These are phyloP conservation scores for Vireo griseus DNA, from an alignment of 2,797 vertebrate genomes.

Conservation along the genomic window DNA sequence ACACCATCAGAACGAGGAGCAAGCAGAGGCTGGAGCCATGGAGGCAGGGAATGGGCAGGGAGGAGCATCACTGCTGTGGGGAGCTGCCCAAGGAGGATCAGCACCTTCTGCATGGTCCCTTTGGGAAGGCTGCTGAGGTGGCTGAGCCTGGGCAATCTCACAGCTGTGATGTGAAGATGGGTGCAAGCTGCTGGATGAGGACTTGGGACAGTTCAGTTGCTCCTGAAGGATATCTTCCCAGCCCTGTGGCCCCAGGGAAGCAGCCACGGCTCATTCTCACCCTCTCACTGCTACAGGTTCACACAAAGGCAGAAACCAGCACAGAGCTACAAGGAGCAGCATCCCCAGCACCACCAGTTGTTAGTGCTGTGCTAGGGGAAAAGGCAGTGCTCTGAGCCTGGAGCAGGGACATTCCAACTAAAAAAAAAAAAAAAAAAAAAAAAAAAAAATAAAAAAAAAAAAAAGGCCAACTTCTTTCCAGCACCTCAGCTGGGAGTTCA, in stretches of 20 bases:
- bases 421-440: background rate
- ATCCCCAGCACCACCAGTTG: background rate
- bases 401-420: background rate
- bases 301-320: background rate
- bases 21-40: background rate
- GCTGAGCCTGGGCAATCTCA: background rate
- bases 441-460: background rate
- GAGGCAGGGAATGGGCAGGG: background rate
- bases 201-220: background rate
- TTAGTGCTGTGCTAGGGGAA: no score
- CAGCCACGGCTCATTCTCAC: background rate
- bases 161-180: background rate
- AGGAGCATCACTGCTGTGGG: background rate
- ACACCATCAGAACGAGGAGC: background rate
- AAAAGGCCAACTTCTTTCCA: background rate
- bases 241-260: rapidly evolving
- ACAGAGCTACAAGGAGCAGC: rapidly evolving
- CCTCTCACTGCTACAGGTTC: background rate
- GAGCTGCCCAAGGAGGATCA: background rate
- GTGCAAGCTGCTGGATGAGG: background rate
- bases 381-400: rapidly evolving
- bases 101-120: background rate
- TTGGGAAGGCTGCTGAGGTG: background rate
- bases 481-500: background rate
- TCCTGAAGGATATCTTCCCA: background rate